Evolutionary conservation across 2,797 vertebrate genomes (phyloP), one percentile per base, ranked within the genome.

Genomic region (Moxostoma hubbsi): DNA sequence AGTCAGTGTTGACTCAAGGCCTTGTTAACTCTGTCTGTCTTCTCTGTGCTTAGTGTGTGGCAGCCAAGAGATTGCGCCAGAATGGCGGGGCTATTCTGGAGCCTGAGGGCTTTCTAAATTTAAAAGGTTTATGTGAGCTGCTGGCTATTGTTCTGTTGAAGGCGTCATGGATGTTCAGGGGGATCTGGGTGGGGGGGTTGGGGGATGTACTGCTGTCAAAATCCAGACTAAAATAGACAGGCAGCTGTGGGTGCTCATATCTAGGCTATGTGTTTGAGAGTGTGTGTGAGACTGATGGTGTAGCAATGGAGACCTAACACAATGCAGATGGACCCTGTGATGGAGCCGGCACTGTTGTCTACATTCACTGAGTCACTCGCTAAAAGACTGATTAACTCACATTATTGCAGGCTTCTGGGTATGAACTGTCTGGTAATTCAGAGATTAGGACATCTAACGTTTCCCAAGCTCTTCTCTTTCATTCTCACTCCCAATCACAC

Each of bases 241-340:
- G 88, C 95, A 96, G 95, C 93, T 95, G 95, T 92, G 92, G 88
- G 92, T 93, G 94, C 91, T 94, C 84, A 87, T 94, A 93, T 90
- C 88, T 84, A 75, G 75, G 61, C 55, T 84, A 62, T 73, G 76
- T 81, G 24, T 63, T 81, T 50, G 49, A 18, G 72, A 73, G 88
- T 88, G 92, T 91, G 91, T 91, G 70, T 67, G 46, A 53, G 66
- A 18, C 18, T 50, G 79, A 79, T 70, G 58, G 68, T 67, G 80
- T 55, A 47, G 80, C 71, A 73, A 54, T 46, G 63, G 16, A 83
- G 77, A 75, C 49, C 83, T 84, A 83, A 85, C 83, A 90, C 91
- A 89, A 92, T 89, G 91, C 91, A 85, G 84, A 81, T 89, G 55
- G 9, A 89, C 88, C 89, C 90, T 89, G 91, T 90, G 92, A 92